These are phyloP conservation scores for Stercorarius parasiticus DNA, from an alignment of 2,113 vertebrate species.

Conservation along the genomic window DNA sequence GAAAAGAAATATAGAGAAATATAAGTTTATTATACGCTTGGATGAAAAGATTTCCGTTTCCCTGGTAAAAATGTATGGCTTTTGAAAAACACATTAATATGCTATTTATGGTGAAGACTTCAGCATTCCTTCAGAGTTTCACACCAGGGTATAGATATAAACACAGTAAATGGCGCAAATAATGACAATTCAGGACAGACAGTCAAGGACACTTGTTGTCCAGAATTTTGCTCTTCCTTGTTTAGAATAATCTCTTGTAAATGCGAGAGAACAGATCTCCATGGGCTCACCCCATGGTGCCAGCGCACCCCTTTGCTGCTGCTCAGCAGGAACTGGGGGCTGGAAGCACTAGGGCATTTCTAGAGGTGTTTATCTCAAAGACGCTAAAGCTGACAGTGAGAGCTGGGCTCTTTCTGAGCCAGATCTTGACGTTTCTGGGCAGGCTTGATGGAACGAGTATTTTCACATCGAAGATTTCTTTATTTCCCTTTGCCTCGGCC, in stretches of 20 bases:
- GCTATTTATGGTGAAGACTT: background rate
- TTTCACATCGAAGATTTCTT: background rate
- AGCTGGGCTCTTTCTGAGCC: background rate
- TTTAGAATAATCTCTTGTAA: background rate
- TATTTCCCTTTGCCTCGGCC: background rate
- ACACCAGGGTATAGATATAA: background rate
- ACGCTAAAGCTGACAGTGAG: background rate
- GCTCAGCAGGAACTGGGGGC: background rate
- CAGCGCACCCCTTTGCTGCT: background rate
- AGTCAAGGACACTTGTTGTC: background rate
- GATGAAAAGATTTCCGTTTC: conserved; percentile 7
- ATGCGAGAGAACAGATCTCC: background rate
- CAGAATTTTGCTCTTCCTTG: background rate
- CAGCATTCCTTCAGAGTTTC: background rate
- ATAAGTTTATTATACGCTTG: background rate
- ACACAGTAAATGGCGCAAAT: background rate
- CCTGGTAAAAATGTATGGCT: background rate
- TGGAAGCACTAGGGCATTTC: background rate
- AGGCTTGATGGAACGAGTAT: background rate
- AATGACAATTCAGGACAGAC: background rate
- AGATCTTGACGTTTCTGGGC: background rate
- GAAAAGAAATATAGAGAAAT: background rate
- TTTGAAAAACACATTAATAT: background rate
- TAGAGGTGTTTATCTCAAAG: background rate
- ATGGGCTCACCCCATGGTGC: background rate